Percentiles rank a stretch among this genome's conserved stretches.
Evolutionary conservation across 2,113 vertebrate genomes (phyloP).

Genomic region (Gambusia affinis): DNA sequence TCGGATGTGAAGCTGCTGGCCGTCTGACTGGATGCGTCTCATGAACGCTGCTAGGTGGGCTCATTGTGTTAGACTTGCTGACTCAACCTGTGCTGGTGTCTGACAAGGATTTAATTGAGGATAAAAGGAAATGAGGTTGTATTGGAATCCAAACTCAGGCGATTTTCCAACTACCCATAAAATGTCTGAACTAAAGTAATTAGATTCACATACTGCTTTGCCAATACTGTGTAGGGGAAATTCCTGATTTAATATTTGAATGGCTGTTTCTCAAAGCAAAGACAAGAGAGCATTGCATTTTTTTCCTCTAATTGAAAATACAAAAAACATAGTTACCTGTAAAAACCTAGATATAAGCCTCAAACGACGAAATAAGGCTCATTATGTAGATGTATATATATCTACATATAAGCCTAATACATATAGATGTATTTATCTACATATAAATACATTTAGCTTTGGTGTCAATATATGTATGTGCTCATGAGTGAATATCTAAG

Average conservation of each 20-base stretch:
- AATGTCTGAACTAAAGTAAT: constrained; percentile 19
- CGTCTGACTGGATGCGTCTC: constrained; percentile 23
- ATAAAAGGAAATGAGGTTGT: constrained; percentile 1
- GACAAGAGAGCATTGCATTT: constrained; percentile 32
- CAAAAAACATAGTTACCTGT: neutral
- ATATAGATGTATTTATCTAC: no score
- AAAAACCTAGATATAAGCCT: constrained; percentile 46
- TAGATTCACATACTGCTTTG: constrained; percentile 33
- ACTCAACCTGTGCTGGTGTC: constrained; percentile 6
- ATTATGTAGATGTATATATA: constrained; percentile 13
- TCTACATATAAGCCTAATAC: no score
- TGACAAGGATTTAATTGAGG: neutral
- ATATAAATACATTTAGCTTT: no score
- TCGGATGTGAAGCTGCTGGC: constrained; percentile 7
- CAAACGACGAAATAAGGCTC: constrained; percentile 19
- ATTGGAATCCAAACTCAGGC: constrained; percentile 4
- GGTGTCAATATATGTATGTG: constrained; percentile 1
- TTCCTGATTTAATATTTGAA: constrained; percentile 68
- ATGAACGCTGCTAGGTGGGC: constrained; percentile 3
- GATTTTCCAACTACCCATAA: constrained; percentile 20
- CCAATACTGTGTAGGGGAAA: constrained; percentile 9
- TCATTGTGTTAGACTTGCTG: constrained; percentile 13
- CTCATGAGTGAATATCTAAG: constrained; percentile 18
- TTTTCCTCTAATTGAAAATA: neutral
- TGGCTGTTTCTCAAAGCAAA: constrained; percentile 51